Percentiles rank a stretch among this genome's conserved stretches.
Conservation (phyloP, 2,888 invertebrate genomes). For the Leistus spinibarbis region DNA sequence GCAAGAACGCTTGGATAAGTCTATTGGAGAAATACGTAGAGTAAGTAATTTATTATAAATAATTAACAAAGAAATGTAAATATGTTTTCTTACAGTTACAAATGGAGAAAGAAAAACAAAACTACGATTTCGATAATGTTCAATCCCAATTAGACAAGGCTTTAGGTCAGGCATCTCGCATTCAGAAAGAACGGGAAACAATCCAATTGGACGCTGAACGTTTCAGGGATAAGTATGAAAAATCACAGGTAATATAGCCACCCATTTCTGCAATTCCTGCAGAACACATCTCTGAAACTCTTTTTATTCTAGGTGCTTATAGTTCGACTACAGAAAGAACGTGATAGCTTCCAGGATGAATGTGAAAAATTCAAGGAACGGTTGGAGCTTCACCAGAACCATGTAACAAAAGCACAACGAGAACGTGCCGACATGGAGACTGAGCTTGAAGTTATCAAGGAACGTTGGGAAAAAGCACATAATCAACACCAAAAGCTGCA, state of each 20-base stretch:
- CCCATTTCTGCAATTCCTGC: constrained; percentile 8
- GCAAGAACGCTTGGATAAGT: constrained; percentile 86
- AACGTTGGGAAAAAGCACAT: constrained; percentile 87
- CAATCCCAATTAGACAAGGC: constrained; percentile 92
- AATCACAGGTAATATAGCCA: constrained; percentile 73
- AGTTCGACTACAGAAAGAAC: constrained; percentile 84
- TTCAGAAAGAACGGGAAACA: constrained; percentile 89
- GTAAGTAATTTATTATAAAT: constrained; percentile 58
- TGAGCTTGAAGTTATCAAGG: constrained; percentile 85
- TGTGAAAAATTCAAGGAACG: constrained; percentile 82
- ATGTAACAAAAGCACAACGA: constrained; percentile 80
- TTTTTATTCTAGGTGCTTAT: constrained; percentile 67
- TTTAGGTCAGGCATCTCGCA: constrained; percentile 81
- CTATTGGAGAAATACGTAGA: constrained; percentile 80
- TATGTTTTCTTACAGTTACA: constrained; percentile 65
- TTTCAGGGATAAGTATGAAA: constrained; percentile 86
- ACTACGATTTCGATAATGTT: constrained; percentile 88
- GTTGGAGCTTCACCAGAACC: constrained; percentile 79
- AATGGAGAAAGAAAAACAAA: constrained; percentile 89
- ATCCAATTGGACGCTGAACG: constrained; percentile 84
- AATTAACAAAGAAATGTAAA: constrained; percentile 5
- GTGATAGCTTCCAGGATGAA: constrained; percentile 82
- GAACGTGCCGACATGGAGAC: constrained; percentile 85
- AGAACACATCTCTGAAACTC: constrained; percentile 9
- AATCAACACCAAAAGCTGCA: constrained; percentile 82